phyloP scores from a whole-genome alignment of 2,888 invertebrate genomes.

The Euzophera pinguis region DNA sequence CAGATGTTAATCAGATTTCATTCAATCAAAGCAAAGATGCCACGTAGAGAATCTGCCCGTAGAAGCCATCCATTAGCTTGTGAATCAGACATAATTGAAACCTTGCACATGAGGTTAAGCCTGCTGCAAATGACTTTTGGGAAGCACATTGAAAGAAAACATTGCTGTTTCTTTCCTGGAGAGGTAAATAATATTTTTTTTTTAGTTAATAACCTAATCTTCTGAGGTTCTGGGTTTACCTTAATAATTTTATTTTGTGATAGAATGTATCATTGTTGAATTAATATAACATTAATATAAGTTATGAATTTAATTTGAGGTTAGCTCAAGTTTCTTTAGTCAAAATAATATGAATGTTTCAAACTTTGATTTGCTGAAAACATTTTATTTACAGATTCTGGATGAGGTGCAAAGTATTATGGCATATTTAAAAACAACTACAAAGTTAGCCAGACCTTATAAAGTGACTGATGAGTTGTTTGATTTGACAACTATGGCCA shows the following conservation, averaged over 20 bases:
- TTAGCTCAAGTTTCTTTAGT: too few species aligned
- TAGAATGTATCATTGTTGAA: too few species aligned
- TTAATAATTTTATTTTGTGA: too few species aligned
- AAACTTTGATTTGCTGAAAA: neutral
- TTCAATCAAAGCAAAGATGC: conserved; percentile 94
- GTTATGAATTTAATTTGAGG: too few species aligned
- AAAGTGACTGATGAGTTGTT: conserved; percentile 96
- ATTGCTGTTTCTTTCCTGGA: conserved; percentile 97
- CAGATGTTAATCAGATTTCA: conserved; percentile 92
- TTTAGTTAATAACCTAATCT: neutral
- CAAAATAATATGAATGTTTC: too few species aligned
- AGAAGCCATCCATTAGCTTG: conserved; percentile 94
- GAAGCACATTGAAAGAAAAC: conserved; percentile 95
- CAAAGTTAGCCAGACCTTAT: conserved; percentile 91
- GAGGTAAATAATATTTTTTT: conserved; percentile 81
- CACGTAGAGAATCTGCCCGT: conserved; percentile 93
- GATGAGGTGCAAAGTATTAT: conserved; percentile 95
- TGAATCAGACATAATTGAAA: conserved; percentile 96
- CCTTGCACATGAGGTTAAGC: conserved; percentile 94
- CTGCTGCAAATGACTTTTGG: conserved; percentile 96
- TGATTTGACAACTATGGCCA: conserved; percentile 97
- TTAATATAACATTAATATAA: too few species aligned
- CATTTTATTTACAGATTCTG: conserved; percentile 83
- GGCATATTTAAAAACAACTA: conserved; percentile 89
- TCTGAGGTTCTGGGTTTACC: neutral